Evolutionary conservation across 1,140 invertebrate species (phyloP).

Genomic region (Pseudomyrmex dendroicus): DNA sequence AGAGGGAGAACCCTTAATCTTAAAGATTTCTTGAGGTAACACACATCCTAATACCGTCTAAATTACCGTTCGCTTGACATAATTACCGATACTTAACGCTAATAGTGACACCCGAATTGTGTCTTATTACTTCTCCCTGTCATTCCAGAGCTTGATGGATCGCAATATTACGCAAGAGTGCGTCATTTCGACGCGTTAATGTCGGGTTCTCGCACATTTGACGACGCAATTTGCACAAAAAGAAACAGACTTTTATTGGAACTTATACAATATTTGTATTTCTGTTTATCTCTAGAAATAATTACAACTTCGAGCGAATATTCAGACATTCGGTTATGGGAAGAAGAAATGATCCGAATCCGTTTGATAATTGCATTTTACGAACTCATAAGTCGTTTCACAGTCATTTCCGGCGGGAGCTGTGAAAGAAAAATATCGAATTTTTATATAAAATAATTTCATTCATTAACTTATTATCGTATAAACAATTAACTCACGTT

Average conservation of each 20-base stretch:
- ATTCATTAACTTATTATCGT: not conserved
- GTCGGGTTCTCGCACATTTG: not conserved
- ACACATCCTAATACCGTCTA: constrained; percentile 11
- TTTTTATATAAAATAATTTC: not conserved
- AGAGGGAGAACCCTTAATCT: constrained; percentile 62
- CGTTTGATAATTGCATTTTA: constrained; percentile 55
- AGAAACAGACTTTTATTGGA: not conserved
- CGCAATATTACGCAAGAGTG: constrained; percentile 34
- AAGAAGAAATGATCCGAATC: constrained; percentile 62
- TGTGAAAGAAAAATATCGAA: constrained; percentile 16
- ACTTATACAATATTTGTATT: not conserved
- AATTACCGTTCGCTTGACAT: constrained; percentile 28
- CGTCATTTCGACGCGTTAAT: not conserved
- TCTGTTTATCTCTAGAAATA: not conserved
- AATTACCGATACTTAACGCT: constrained; percentile 47
- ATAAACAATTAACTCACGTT: constrained; percentile 54
- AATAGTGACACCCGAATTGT: constrained; percentile 7
- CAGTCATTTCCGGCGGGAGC: constrained; percentile 50
- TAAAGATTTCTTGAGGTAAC: constrained; percentile 16
- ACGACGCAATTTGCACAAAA: not conserved
- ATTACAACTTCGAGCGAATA: not conserved
- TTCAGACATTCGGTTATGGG: constrained; percentile 26
- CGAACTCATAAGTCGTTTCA: constrained; percentile 39
- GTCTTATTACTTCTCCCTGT: constrained; percentile 3
- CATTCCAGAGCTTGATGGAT: not conserved